Evolutionary conservation across 2,113 vertebrate species (phyloP), one percentile per base, ranked within the genome.

Genomic region (Equus przewalskii): DNA sequence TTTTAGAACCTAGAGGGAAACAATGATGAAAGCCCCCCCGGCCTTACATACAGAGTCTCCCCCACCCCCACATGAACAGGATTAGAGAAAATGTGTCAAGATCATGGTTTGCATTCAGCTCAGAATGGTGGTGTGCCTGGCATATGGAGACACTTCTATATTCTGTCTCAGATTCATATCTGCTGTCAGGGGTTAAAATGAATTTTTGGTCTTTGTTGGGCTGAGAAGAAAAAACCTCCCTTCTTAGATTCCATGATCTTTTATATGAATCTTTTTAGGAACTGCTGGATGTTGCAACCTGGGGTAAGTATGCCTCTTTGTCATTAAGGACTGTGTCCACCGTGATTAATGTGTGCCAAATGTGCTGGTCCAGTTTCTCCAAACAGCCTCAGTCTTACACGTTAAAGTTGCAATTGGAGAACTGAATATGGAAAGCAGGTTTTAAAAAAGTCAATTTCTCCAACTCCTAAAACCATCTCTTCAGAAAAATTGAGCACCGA

Each of bases 121-220:
- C 36, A 44, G 64, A 36, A 58, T 21, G 11, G 33, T 65, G 41
- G 2, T 46, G 30, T 44, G 16, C 15, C 16, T 28, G 5, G 3
- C 44, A 81, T 28, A 46, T 3, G 12, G 24, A 54, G 12, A 87
- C 83, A 3, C 1, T 62, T 73, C 93, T n/a, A 49, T 88, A 75
- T 44, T 79, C 51, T 51, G 22, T 28, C 84, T 85, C 58, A 49
- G n/a, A 85, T 75, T 76, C 58, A 14, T 76, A 69, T 67, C 24
- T 93, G 60, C 16, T 49, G 67, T 88, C 70, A 93, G 5, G 26
- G 33, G 60, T 67, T 93, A 80, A 97, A 83, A 88, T 80, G 26
- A 91, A 87, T 8, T 44, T 76, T 79, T 87, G 13, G 30, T 64
- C 30, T 91, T 73, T 83, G 14, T 24, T 75, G 21, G 33, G 46